Percentiles rank a stretch among this genome's conserved stretches.
phyloP scores from a whole-genome alignment of 2,888 invertebrate genomes.

The Gastrophysa polygoni region DNA sequence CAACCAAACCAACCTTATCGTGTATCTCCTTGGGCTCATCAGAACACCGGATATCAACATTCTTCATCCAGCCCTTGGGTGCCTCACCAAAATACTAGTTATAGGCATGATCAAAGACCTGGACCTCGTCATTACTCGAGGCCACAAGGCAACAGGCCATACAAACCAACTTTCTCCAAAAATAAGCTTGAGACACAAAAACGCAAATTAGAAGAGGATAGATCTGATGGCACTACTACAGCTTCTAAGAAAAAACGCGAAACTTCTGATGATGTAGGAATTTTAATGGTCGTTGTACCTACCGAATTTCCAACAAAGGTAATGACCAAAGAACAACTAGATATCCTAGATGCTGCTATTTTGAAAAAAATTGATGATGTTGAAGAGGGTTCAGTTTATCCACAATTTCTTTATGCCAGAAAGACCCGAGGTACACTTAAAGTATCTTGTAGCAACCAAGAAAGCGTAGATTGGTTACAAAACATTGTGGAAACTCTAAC shows the following conservation, averaged over 20 bases:
- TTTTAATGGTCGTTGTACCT: slow-evolving; percentile 17
- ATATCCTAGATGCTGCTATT: slow-evolving; percentile 12
- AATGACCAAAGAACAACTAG: slow-evolving; percentile 18
- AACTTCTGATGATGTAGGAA: neutral
- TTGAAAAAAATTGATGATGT: slow-evolving; percentile 21
- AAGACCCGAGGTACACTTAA: slow-evolving; percentile 22
- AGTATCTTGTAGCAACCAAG: slow-evolving; percentile 23
- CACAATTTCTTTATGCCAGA: slow-evolving; percentile 21
- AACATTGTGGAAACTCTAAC: slow-evolving; percentile 7
- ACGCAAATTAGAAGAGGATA: neutral
- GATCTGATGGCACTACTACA: neutral
- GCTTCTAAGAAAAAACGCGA: neutral
- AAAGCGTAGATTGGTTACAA: slow-evolving; percentile 27
- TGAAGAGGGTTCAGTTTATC: slow-evolving; percentile 17
- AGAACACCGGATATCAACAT: neutral
- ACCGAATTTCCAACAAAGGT: slow-evolving; percentile 17
- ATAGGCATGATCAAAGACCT: neutral
- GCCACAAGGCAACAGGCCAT: neutral
- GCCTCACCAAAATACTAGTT: neutral
- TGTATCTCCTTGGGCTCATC: slow-evolving; percentile 1
- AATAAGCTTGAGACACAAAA: neutral
- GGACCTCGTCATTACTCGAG: neutral
- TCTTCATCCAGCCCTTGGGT: slow-evolving; percentile 9
- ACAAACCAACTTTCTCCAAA: neutral
- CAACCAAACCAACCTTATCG: neutral